phyloP scores from a whole-genome alignment of 2,113 vertebrate species.

The Panthera uncia region DNA sequence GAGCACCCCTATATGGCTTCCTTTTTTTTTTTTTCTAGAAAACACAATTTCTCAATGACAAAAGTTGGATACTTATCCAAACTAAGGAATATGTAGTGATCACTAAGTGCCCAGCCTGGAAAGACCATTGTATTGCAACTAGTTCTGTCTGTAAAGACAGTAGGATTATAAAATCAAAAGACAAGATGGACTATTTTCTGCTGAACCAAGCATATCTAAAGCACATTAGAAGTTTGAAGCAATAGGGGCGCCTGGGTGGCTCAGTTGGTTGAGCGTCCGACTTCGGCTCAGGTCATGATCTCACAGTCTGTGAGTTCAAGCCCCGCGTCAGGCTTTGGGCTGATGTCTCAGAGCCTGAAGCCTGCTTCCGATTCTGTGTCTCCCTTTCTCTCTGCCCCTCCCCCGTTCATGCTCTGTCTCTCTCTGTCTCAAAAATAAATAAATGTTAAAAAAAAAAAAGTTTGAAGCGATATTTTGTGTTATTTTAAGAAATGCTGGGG shows the following conservation, averaged over 20 bases:
- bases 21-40: constrained; percentile 19
- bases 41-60: constrained; percentile 39
- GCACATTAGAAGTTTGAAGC: constrained; percentile 22
- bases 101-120: not conserved
- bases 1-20: not conserved
- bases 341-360: too few relatives aligned
- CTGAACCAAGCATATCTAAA: constrained; percentile 46
- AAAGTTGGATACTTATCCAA: constrained; percentile 14
- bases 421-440: too few relatives aligned
- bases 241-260: not conserved
- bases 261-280: too few relatives aligned
- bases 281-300: too few relatives aligned
- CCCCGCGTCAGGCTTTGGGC: too few relatives aligned
- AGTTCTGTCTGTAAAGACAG: constrained; percentile 15
- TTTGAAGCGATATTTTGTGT: constrained; percentile 33
- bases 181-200: constrained; percentile 53
- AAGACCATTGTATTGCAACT: not conserved
- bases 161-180: constrained; percentile 50
- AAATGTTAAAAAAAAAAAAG: not conserved
- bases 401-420: too few relatives aligned
- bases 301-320: too few relatives aligned
- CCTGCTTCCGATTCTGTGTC: too few relatives aligned
- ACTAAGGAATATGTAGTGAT: not conserved
- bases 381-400: too few relatives aligned
- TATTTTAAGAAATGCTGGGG: constrained; percentile 29